Evolutionary conservation across 2,888 invertebrate species (phyloP).

Genomic region (Leptopilina syphax): DNA sequence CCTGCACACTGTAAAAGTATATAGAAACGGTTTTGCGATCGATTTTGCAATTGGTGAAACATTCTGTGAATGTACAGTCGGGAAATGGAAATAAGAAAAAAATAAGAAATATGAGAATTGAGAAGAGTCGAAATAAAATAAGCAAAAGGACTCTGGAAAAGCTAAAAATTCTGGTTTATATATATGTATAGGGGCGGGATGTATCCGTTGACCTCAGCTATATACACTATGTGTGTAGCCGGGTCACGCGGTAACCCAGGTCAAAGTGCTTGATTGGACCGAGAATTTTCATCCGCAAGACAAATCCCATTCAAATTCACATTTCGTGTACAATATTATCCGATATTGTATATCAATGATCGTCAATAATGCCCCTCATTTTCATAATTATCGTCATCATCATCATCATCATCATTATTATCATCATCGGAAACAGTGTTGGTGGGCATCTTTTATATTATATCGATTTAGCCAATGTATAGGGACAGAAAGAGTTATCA

Average conservation of each 20-base stretch:
- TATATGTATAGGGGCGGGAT: constrained; percentile 52
- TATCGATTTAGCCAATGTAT: too few relatives aligned
- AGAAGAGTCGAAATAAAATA: constrained; percentile 14
- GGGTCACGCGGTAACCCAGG: constrained; percentile 69
- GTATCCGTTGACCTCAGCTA: constrained; percentile 62
- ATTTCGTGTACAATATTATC: neutral
- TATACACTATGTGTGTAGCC: constrained; percentile 61
- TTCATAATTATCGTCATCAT: too few relatives aligned
- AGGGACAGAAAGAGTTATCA: too few relatives aligned
- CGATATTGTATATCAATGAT: neutral
- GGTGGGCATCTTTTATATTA: too few relatives aligned
- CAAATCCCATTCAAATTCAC: neutral
- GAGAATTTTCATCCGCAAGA: constrained; percentile 45
- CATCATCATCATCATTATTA: too few relatives aligned
- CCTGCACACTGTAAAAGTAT: too few relatives aligned
- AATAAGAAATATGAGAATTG: constrained; percentile 3
- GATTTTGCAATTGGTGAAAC: constrained; percentile 12
- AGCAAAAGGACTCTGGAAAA: neutral
- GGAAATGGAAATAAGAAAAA: constrained; percentile 17
- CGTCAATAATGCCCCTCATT: too few relatives aligned
- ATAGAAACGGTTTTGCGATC: constrained; percentile 18
- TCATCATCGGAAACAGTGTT: too few relatives aligned
- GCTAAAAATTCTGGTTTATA: constrained; percentile 25
- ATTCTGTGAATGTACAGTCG: neutral
- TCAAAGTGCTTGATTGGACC: constrained; percentile 65